phyloP scores from a whole-genome alignment of 2,888 invertebrate genomes.

The Hedya salicella region DNA sequence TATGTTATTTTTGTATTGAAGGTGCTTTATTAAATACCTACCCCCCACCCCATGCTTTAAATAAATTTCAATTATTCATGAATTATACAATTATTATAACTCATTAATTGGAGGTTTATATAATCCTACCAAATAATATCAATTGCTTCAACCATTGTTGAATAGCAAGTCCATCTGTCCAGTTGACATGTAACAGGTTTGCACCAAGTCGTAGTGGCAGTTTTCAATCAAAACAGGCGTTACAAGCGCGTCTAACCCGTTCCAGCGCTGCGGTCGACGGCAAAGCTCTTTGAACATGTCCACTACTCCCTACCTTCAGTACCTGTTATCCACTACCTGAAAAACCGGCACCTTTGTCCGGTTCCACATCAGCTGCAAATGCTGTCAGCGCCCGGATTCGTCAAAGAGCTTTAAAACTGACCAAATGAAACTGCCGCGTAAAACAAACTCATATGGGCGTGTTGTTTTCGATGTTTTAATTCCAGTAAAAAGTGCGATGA shows the following conservation, averaged over 20 bases:
- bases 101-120: no score
- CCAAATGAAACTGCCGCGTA: background rate
- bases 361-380: slow-evolving; percentile 44
- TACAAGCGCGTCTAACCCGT: slow-evolving; percentile 46
- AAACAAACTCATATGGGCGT: slow-evolving; percentile 9
- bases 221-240: slow-evolving; percentile 52
- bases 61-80: no score
- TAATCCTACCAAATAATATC: no score
- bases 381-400: slow-evolving; percentile 46
- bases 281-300: slow-evolving; percentile 74
- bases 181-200: slow-evolving; percentile 5
- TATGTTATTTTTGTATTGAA: no score
- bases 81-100: no score
- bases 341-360: slow-evolving; percentile 61
- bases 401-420: slow-evolving; percentile 44
- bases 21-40: no score
- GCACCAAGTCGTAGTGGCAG: slow-evolving; percentile 6
- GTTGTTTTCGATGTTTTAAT: background rate
- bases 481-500: slow-evolving; percentile 1
- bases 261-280: slow-evolving; percentile 62
- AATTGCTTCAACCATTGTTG: no score
- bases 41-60: no score
- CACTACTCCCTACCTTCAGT: slow-evolving; percentile 49
- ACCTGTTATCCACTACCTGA: slow-evolving; percentile 48
- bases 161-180: background rate